A percentile compares a stretch with the other conserved stretches of the same genome.
Evolutionary conservation across 2,113 vertebrate genomes (phyloP).

Genomic region (Cyprinus carpio): DNA sequence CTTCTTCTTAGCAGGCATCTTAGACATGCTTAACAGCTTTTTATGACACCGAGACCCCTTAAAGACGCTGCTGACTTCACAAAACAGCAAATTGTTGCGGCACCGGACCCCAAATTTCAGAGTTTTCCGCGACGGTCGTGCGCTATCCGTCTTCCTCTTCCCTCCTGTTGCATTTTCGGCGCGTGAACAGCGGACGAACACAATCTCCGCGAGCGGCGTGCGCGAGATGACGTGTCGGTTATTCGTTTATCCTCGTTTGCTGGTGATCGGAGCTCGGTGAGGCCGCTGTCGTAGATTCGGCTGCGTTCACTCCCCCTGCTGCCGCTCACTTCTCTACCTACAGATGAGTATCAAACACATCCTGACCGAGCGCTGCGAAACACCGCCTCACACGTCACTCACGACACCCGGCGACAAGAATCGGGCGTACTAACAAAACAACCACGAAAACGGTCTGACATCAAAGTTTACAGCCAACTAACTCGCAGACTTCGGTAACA

Average conservation of each 20-base stretch:
- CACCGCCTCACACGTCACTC: neutral
- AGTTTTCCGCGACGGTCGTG: conserved; percentile 68
- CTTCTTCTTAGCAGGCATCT: conserved; percentile 99
- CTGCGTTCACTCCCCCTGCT: conserved; percentile 72
- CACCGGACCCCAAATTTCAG: conserved; percentile 46
- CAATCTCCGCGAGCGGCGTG: conserved; percentile 48
- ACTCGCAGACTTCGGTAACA: conserved; percentile 48
- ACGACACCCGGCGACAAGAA: neutral
- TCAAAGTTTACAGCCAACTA: conserved; percentile 2
- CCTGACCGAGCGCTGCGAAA: conserved; percentile 63
- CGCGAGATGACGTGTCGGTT: conserved; percentile 59
- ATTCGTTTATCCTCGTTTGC: conserved; percentile 52
- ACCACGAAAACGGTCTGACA: neutral
- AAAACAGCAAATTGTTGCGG: conserved; percentile 51
- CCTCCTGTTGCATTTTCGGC: conserved; percentile 75
- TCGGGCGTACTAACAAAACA: neutral
- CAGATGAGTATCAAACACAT: conserved; percentile 81
- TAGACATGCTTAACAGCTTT: conserved; percentile 79
- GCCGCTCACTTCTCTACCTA: conserved; percentile 78
- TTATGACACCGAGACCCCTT: neutral
- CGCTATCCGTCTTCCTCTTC: conserved; percentile 74
- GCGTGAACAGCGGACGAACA: conserved; percentile 54
- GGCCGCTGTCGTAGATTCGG: conserved; percentile 66
- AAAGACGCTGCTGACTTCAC: conserved; percentile 46
- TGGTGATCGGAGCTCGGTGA: conserved; percentile 30